Conservation (phyloP, 2,797 vertebrate genomes). For the Acanthurus lineatus region DNA sequence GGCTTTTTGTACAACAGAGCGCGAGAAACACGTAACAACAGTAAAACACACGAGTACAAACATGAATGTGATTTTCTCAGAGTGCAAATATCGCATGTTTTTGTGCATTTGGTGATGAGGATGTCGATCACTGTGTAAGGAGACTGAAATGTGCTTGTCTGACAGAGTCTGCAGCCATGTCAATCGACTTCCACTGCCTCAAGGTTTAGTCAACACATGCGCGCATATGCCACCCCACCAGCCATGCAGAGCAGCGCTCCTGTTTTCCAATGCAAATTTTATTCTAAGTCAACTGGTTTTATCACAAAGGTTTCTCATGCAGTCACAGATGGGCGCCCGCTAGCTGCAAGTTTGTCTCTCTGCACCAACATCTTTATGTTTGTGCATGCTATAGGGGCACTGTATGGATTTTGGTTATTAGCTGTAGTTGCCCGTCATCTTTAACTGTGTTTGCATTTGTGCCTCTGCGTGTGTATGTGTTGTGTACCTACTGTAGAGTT, state of each 20-base stretch:
- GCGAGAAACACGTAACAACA: conserved; percentile 20
- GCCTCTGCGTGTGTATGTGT: conserved; percentile 15
- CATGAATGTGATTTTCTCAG: not conserved
- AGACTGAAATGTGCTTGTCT: conserved; percentile 28
- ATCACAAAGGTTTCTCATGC: conserved; percentile 34
- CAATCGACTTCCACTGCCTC: conserved; percentile 39
- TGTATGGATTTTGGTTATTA: conserved; percentile 27
- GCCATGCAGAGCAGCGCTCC: conserved; percentile 25
- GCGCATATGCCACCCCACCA: conserved; percentile 17
- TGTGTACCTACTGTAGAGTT: conserved; percentile 37
- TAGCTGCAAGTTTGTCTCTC: conserved; percentile 37
- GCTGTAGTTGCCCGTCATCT: conserved; percentile 41
- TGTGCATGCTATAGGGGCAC: not conserved
- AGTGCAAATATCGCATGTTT: not conserved
- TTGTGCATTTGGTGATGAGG: conserved; percentile 20
- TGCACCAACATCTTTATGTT: not conserved
- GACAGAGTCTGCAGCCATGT: conserved; percentile 34
- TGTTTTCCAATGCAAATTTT: conserved; percentile 62
- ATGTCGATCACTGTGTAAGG: conserved; percentile 7
- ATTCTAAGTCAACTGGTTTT: conserved; percentile 55
- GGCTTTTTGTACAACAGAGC: conserved; percentile 11
- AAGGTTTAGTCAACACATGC: conserved; percentile 21
- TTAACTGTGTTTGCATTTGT: conserved; percentile 42
- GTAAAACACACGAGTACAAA: conserved; percentile 5
- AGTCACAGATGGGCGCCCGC: conserved; percentile 19